Evolutionary conservation across 2,113 vertebrate genomes (phyloP), one percentile per base, ranked within the genome.

Genomic region (Ciconia stormi): DNA sequence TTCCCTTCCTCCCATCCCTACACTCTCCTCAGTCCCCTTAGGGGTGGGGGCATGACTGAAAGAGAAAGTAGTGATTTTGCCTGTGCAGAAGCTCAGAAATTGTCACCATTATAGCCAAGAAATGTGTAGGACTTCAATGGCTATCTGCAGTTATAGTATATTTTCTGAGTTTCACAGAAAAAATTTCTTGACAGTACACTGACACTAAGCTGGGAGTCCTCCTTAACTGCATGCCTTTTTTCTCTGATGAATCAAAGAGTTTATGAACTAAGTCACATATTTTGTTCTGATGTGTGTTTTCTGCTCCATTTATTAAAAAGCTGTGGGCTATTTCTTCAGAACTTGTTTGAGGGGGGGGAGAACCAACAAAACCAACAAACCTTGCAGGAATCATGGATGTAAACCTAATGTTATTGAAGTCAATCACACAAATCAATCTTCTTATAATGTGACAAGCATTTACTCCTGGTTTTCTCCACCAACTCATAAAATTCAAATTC

Each of bases 251-350:
- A 86, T 93, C 53, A 49, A 55, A 34, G 22, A 71, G 10, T 77
- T 95, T 61, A 53, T 38, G n/a, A 95, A 81, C 14, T 30, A 49
- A 93, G 66, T 70, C 47, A 65, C 11, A 21, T 85, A 56, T 40
- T 82, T 79, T 13, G 2, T 55, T 82, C 40, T 90, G 49, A 82
- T 82, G 19, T 65, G 30, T 76, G 11, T 93, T 95, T 91, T 94
- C 49, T 94, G 66, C 70, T 85, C 59, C 61, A 87, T 93, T 87
- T 94, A 40, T 93, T 93, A 38, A 76, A 91, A 91, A 87, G 16
- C 73, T 87, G 22, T 80, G 53, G 88, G 61, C 21, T 80, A 20
- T 91, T 94, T 91, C 34, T 90, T 91, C 58, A 69, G 38, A 71
- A 82, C 13, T 82, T 47, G 10, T 81, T 67, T 85, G n/a, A 59